phyloP scores from a whole-genome alignment of 1,140 invertebrate species.

The Arion vulgaris region DNA sequence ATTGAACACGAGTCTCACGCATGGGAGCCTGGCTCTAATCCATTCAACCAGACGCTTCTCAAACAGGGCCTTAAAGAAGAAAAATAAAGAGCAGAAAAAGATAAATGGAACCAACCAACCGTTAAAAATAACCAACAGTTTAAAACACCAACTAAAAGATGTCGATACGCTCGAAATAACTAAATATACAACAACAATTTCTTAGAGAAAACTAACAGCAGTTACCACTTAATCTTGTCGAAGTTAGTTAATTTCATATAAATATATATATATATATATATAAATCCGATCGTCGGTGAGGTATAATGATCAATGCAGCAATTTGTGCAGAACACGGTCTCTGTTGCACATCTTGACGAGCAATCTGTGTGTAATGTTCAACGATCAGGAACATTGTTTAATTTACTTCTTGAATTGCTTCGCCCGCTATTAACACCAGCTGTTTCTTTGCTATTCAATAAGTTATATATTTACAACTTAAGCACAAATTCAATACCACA shows the following conservation, averaged over 20 bases:
- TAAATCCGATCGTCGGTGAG: background rate
- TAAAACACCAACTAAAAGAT: no score
- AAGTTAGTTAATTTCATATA: background rate
- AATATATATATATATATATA: no score
- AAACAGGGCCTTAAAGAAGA: no score
- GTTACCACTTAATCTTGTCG: background rate
- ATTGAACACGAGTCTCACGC: no score
- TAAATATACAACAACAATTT: no score
- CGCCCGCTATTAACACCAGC: background rate
- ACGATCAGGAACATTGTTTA: background rate
- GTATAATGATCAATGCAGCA: background rate
- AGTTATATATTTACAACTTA: background rate
- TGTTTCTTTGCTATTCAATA: background rate
- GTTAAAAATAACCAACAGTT: no score
- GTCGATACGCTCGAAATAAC: no score
- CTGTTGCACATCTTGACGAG: background rate
- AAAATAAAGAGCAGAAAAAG: no score
- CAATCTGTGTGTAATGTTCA: background rate
- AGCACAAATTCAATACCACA: background rate
- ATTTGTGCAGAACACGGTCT: background rate
- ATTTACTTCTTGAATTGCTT: background rate
- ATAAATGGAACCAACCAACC: no score
- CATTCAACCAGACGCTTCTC: no score
- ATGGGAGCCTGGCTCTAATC: no score
- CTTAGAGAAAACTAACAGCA: background rate